Base-by-base conservation (phyloP, 2,888 invertebrate genomes). In the Dugesia japonica region DNA sequence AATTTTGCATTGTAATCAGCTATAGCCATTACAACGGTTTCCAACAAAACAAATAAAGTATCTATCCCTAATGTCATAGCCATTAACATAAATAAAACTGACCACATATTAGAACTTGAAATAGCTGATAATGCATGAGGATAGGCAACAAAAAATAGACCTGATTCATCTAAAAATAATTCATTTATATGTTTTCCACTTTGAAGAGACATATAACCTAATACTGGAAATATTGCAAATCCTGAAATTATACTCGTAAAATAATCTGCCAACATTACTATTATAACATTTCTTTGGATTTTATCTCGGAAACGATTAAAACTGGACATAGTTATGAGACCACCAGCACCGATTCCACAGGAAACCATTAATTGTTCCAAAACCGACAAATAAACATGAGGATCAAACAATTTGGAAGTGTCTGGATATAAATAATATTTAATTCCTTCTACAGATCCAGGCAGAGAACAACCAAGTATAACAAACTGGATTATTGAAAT, bases 11-110 rank as follows among this genome's bases (percentile, higher is more conserved):
- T 9, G n/a, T 13, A 13, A 56, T 56, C 56, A 56, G 56, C 4
- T 4, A 56, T 56, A n/a, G 56, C 4, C 56, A 56, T 56, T 20
- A n/a, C 17, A 20, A 56, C n/a, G 1, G 90, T 89, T 85, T 92
- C 91, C 79, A 91, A 89, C 82, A 90, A 90, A 0, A 91, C 91
- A 84, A 92, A 91, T 91, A 92, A 86, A 71, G 33, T 7, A 13
- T 31, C 31, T 4, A 31, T 56, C 23, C 56, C 56, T 56, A 56
- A 56, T 13, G 56, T 56, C 4, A 56, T 4, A n/a, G 56, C 56
- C 56, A 56, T 56, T 1, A 56, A 56, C 56, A 56, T 56, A 13
- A 56, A 56, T 56, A 56, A 56, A 23, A 56, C 4, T 7, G 56
- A 56, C 56, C 56, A 56, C n/a, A 56, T 9, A 56, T 56, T 56